These are phyloP conservation scores for Seriola aureovittata DNA, from an alignment of 2,113 vertebrate species.

Conservation along the genomic window DNA sequence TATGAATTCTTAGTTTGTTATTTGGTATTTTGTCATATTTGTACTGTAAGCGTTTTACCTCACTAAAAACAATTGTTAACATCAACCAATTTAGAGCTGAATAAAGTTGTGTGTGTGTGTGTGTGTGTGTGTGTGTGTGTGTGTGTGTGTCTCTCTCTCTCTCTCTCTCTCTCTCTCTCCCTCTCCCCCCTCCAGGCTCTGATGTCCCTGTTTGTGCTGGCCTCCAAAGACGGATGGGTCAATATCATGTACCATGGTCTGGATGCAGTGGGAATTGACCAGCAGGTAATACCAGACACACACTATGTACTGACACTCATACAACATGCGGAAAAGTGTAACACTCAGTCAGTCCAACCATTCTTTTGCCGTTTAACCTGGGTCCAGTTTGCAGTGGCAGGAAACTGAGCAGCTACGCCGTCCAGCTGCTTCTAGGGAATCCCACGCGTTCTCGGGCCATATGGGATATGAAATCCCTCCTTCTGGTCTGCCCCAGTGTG, in stretches of 20 bases:
- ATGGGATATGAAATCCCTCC: slow-evolving; percentile 22
- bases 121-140: slow-evolving; percentile 12
- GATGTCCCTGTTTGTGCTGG: slow-evolving; percentile 94
- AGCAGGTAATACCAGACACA: slow-evolving; percentile 84
- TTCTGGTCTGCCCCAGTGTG: slow-evolving; percentile 5
- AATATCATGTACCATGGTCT: slow-evolving; percentile 97
- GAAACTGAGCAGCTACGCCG: neutral
- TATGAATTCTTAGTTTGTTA: too few species aligned
- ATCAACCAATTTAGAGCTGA: neutral
- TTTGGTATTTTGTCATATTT: too few species aligned
- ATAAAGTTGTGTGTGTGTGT: neutral
- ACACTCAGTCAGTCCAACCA: too few species aligned
- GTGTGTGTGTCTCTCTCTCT: neutral
- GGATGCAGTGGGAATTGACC: slow-evolving; percentile 94
- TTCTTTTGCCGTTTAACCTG: neutral
- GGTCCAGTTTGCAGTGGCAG: neutral
- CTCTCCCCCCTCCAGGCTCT: slow-evolving; percentile 83
- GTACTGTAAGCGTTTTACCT: too few species aligned
- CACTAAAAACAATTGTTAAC: too few species aligned
- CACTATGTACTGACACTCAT: neutral
- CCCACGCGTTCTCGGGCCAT: slow-evolving; percentile 7
- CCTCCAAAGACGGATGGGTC: slow-evolving; percentile 96
- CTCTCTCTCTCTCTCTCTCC: too few species aligned
- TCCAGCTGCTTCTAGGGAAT: slow-evolving; percentile 12
- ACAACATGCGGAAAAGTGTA: neutral